Evolutionary conservation across 2,888 invertebrate species (phyloP).

Genomic region (Apoda limacodes): DNA sequence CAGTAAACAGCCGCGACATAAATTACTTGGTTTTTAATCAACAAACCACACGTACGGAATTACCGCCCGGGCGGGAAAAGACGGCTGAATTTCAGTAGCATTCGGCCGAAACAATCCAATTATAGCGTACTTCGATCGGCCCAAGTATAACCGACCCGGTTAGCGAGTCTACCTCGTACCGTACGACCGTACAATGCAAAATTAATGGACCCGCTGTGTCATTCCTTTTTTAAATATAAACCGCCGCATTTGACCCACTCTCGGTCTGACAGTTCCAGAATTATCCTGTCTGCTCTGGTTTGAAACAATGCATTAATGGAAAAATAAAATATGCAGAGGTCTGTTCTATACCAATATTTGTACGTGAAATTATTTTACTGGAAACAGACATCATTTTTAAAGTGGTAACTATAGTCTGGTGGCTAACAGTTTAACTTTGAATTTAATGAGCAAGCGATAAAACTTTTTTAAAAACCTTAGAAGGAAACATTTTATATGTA

Average conservation of each 20-base stretch:
- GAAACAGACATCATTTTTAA: no score
- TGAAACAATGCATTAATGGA: no score
- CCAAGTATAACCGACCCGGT: slow-evolving; percentile 58
- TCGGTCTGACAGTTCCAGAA: slow-evolving; percentile 38
- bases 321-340: no score
- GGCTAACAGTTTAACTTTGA: no score
- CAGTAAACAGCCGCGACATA: slow-evolving; percentile 25
- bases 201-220: slow-evolving; percentile 54
- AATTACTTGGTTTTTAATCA: slow-evolving; percentile 32
- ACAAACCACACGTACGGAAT: slow-evolving; percentile 24
- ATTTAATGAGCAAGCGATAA: no score
- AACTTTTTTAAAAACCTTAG: no score
- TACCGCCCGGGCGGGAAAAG: slow-evolving; percentile 27
- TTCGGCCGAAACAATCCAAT: slow-evolving; percentile 48
- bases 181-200: slow-evolving; percentile 37
- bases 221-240: slow-evolving; percentile 58
- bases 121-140: slow-evolving; percentile 60
- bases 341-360: no score
- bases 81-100: slow-evolving; percentile 40
- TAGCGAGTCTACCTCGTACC: slow-evolving; percentile 37
- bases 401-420: no score
- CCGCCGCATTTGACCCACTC: slow-evolving; percentile 47
- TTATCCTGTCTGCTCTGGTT: slow-evolving; percentile 32
- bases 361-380: no score
- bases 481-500: no score